Base-by-base conservation (phyloP, 2,113 vertebrate genomes). In the sheep (Ovis aries) region DNA sequence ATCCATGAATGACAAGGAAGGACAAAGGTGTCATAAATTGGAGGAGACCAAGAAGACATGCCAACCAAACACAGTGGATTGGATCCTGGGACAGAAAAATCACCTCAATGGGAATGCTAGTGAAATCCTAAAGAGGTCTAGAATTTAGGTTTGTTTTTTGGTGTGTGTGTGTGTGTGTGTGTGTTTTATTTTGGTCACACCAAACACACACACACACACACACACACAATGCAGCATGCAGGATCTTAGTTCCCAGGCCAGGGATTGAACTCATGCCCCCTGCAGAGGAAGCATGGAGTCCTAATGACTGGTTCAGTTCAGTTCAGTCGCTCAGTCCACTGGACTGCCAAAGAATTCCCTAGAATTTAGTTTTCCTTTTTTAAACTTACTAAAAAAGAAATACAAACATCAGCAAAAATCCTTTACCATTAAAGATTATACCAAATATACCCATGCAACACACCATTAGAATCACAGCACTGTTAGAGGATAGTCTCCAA, bases 1-100 rank as follows among this genome's bases (percentile, higher is more conserved):
- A 43, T 77, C 6, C 16, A 1, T 13, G 60, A 59, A 59, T 4
- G 16, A 4, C 15, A 11, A 71, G 14, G 59, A 52, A 36, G 60
- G 52, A 29, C 2, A 43, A 29, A 52, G 33, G 12, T 21, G 25
- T 40, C 36, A n/a, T 43, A 25, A 64, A 6, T 3, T 31, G 17
- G 33, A 33, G 52, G 29, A 40, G 21, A 59, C 55, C 3, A 23
- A 23, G 60, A 81, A 31, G 31, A 11, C 16, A 6, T 9, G 19
- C 17, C 27, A 14, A 1, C 33, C 29, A 15, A 33, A 36, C 5
- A 8, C 12, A 19, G 3, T 2, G 7, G 40, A 14, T 6, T 8
- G 21, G 21, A 27, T 14, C 52, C 48, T 2, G 6, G 57, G 3
- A 2, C 11, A 27, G 10, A 33, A 57, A 36, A 53, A 27, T 3